phyloP scores from a whole-genome alignment of 2,888 invertebrate genomes.

The Hyposoter dolosus region DNA sequence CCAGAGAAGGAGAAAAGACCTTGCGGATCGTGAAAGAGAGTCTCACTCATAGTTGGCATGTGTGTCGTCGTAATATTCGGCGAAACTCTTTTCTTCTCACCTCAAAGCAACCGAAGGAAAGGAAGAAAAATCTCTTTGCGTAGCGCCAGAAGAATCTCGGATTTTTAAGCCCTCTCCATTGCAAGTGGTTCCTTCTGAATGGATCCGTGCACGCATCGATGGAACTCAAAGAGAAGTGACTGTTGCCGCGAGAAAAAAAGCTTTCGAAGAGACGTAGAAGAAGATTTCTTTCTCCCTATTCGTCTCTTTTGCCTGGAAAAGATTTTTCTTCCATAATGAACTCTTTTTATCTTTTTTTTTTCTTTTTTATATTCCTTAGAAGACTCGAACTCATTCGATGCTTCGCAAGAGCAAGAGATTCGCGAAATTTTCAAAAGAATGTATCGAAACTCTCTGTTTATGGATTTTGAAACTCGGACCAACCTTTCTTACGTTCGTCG shows the following conservation, averaged over 20 bases:
- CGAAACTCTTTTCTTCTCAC: not conserved
- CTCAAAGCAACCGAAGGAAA: conserved; percentile 14
- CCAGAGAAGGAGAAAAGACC: not conserved
- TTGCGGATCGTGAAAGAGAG: not conserved
- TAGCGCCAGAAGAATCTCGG: not conserved
- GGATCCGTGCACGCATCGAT: conserved; percentile 32
- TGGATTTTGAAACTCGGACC: not conserved
- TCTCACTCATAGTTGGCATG: conserved; percentile 7
- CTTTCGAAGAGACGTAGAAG: not conserved
- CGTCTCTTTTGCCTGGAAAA: not conserved
- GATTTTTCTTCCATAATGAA: conserved; percentile 6
- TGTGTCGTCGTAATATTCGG: conserved; percentile 36
- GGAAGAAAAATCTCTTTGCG: not conserved
- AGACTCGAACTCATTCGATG: not conserved
- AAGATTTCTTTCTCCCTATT: conserved; percentile 5
- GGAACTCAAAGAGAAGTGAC: conserved; percentile 18
- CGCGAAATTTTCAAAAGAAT: not conserved
- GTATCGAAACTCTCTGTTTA: not conserved
- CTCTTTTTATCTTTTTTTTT: not conserved
- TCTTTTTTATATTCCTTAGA: not conserved
- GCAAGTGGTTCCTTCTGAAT: conserved; percentile 5
- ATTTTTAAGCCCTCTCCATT: not conserved
- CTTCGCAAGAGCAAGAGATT: not conserved
- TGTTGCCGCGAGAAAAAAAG: conserved; percentile 16
- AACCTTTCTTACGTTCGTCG: not conserved